Conservation (phyloP, 2,113 vertebrate species). For the Podarcis cretensis region DNA sequence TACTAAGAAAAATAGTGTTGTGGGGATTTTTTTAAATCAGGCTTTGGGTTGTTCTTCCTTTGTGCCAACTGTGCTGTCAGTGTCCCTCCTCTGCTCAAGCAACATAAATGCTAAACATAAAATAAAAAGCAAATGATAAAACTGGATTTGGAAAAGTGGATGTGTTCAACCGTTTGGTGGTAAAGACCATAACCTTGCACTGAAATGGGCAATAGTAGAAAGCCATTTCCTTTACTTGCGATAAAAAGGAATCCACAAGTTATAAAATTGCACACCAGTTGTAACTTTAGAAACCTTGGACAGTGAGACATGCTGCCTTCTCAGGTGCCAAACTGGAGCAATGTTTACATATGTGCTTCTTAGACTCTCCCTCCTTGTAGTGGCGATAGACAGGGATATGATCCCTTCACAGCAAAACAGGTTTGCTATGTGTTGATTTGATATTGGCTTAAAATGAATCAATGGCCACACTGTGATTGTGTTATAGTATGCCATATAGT, state of each 20-base stretch:
- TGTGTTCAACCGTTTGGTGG: neutral
- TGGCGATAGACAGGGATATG: neutral
- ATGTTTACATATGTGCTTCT: neutral
- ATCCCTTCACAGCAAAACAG: neutral
- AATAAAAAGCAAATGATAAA: neutral
- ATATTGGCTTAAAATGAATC: neutral
- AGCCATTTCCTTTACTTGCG: slow-evolving; percentile 3
- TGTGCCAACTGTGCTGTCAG: neutral
- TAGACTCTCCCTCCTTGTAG: neutral
- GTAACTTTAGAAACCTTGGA: neutral
- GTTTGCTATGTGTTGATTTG: neutral
- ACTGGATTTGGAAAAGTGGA: neutral
- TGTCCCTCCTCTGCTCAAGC: neutral
- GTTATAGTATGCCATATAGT: neutral
- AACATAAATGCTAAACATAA: neutral
- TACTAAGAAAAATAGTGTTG: neutral
- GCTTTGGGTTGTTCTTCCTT: neutral
- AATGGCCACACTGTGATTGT: neutral
- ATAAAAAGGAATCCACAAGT: neutral
- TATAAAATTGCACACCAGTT: neutral
- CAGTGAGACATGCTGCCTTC: neutral
- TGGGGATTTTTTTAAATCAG: neutral
- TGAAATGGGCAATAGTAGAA: neutral
- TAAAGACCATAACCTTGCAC: neutral
- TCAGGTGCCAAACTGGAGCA: neutral